Base-by-base conservation (phyloP, 2,797 vertebrate genomes). In the Lindbergichthys nudifrons region DNA sequence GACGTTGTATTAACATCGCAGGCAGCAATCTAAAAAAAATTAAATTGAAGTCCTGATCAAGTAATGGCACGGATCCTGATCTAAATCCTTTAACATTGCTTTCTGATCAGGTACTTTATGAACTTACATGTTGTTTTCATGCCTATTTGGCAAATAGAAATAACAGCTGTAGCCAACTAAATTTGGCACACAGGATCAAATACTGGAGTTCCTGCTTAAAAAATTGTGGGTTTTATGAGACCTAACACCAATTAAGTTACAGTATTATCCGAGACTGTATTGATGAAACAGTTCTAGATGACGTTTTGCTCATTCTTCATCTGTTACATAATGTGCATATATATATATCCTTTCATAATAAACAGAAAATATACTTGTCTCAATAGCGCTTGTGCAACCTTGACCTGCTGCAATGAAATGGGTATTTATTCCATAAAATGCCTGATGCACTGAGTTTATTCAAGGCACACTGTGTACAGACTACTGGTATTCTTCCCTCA, bases 371-470 rank as follows among this genome's bases (percentile, higher is more conserved):
- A 23, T 53, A 12, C 3, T 15, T 8, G 36, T 47, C 45, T 26
- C 52, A 10, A 36, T 26, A 56, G 19, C 21, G 15, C 45, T 42
- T 54, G 23, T 67, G 36, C 9, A 36, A 26, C 52, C 72, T 68
- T 61, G 3, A 73, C 60, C 56, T 41, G n/a, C 18, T 53, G 13
- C 19, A 51, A 69, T 46, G 52, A 2, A 65, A 47, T 36, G 18
- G 51, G 18, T 45, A 10, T 59, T 67, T 23, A 52, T 70, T 53
- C 47, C 14, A 57, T 54, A 53, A 32, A 73, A 67, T 65, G 11
- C 6, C 23, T 50, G 7, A 61, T 21, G 11, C 18, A 53, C 32
- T 68, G 45, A 58, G 8, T 6, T 41, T 36, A 42, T n/a, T 70
- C 30, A 63, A 45, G 56, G 19, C 11, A 59, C 16, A 18, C 3